Base-by-base conservation (phyloP, 2,888 invertebrate genomes). In the Heterodera filipjevi region DNA sequence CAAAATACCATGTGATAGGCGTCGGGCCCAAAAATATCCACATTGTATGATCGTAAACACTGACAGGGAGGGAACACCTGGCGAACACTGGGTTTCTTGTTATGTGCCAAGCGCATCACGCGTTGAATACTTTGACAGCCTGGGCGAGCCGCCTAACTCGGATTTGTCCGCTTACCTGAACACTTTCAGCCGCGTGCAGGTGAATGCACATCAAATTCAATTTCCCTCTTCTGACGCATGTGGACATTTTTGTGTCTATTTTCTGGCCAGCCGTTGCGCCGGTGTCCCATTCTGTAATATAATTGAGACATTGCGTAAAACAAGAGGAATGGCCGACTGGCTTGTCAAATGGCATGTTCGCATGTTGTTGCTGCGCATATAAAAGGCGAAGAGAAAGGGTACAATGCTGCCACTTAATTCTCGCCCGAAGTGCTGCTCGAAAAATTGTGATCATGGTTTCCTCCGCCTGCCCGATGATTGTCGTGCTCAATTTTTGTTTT, bases 221-320 rank as follows among this genome's bases (percentile, higher is more conserved):
- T 49, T 35, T n/a, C 59, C 53, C 30, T 12, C 14, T 6, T 74
- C 74, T 3, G 74, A 74, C 22, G 66, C 74, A n/a, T 74, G 74
- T 53, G 74, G 74, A 1, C 74, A 74, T n/a, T 74, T 35, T 53
- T 74, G 74, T 49, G 30, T 74, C 3, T 74, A 35, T 49, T 74
- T 74, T 19, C 16, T 74, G 22, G 39, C 46, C 12, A 68, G 33
- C 35, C 68, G 68, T 16, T 68, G 68, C 16, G 16, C 19, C 12
- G 68, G 68, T 19, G 68, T 68, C 12, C 68, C 68, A 2, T 68
- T 16, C 14, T 68, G 68, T 22, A 3, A 0, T 19, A 33, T 68
- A 6, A 19, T 68, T 30, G 35, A 68, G 8, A 32, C 32, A 5
- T 14, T 68, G 1, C 19, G 16, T 5, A 12, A 14, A 16, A 68